Evolutionary conservation across 2,113 vertebrate species (phyloP).

Genomic region (Acanthochromis polyacanthus): DNA sequence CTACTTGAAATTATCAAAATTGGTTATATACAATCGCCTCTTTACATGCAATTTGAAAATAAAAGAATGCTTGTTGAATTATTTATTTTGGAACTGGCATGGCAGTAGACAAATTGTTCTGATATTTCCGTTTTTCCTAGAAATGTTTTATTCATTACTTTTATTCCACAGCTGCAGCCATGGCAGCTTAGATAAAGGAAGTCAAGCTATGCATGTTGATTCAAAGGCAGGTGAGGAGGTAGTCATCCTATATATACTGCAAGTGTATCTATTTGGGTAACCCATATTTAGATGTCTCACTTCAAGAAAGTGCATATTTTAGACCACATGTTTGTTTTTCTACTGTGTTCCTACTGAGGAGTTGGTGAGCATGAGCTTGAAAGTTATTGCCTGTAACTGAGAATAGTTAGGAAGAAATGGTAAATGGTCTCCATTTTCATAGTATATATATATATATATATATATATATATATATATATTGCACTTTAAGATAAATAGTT

Average conservation of each 20-base stretch:
- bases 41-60: slow-evolving; percentile 55
- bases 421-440: too few species aligned
- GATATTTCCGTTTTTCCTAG: background rate
- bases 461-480: too few species aligned
- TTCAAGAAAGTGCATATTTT: background rate
- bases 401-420: too few species aligned
- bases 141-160: slow-evolving; percentile 52
- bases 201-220: background rate
- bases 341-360: too few species aligned
- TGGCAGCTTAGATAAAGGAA: slow-evolving; percentile 15
- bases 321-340: too few species aligned
- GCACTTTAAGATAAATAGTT: too few species aligned
- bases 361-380: too few species aligned
- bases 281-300: slow-evolving; percentile 3
- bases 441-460: too few species aligned
- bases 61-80: slow-evolving; percentile 48
- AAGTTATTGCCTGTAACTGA: too few species aligned
- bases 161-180: slow-evolving; percentile 8
- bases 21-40: slow-evolving; percentile 45
- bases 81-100: slow-evolving; percentile 38
- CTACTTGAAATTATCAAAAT: slow-evolving; percentile 33
- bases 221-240: slow-evolving; percentile 22
- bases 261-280: background rate
- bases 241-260: background rate
- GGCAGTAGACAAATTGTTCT: slow-evolving; percentile 10